Conservation (phyloP, 2,888 invertebrate genomes). For the Pomacea canaliculata region DNA sequence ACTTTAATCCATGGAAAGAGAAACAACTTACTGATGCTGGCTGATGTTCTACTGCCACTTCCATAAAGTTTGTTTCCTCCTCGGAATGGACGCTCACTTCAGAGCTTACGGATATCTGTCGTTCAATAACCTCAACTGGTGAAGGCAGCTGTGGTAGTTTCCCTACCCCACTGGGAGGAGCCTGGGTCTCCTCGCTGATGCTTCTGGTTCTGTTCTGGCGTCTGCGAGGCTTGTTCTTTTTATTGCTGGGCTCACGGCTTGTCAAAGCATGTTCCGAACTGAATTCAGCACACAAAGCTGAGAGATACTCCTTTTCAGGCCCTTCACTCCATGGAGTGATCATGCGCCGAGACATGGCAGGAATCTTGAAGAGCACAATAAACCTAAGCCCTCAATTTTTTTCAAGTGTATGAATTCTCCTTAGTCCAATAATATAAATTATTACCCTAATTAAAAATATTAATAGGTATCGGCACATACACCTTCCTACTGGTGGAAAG, state of each 20-base stretch:
- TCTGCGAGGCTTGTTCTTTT: constrained; percentile 46
- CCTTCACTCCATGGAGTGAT: constrained; percentile 62
- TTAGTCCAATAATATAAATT: constrained; percentile 78
- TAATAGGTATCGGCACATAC: too few relatives aligned
- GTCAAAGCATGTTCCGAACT: constrained; percentile 10
- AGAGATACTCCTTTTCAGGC: constrained; percentile 52
- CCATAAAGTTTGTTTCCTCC: constrained; percentile 29
- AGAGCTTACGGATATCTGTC: constrained; percentile 53
- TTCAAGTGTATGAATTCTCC: constrained; percentile 77
- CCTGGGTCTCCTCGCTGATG: constrained; percentile 33
- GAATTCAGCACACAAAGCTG: constrained; percentile 43
- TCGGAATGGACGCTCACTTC: constrained; percentile 52
- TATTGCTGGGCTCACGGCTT: constrained; percentile 17
- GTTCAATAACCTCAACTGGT: constrained; percentile 24
- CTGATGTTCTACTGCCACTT: constrained; percentile 8
- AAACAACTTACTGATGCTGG: too few relatives aligned
- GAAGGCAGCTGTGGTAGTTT: background rate
- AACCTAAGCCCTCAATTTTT: constrained; percentile 77
- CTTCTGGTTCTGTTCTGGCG: constrained; percentile 51
- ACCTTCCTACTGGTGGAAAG: too few relatives aligned
- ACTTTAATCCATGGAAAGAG: too few relatives aligned
- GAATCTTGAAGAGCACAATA: constrained; percentile 29
- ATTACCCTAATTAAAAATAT: constrained; percentile 71
- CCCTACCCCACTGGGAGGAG: background rate
- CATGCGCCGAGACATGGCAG: constrained; percentile 54